Base-by-base conservation (phyloP, 2,797 vertebrate species). In the Lutjanus argentimaculatus region DNA sequence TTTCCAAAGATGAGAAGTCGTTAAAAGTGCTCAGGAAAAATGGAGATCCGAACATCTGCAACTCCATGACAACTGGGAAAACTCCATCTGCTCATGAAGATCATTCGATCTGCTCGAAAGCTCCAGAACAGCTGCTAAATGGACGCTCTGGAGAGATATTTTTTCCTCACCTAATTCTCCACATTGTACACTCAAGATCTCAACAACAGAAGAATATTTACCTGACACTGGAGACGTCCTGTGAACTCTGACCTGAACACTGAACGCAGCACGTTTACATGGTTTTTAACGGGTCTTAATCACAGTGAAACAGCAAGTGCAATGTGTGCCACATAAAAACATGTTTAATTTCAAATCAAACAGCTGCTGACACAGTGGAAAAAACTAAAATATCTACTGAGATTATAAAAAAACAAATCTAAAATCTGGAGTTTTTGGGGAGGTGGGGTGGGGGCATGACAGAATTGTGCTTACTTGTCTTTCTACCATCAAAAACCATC, bases 381-480 rank as follows among this genome's bases (percentile, higher is more conserved):
- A 81, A 64, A 78, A 76, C 11, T 19, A 61, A 73, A 77, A 71
- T 77, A 73, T 80, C 55, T 52, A 74, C 51, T 56, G n/a, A 69
- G 48, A 17, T 57, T n/a, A 66, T 19, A 5, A 22, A 75, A 36
- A 36, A 36, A 36, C 30, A 66, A 76, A 67, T 21, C 14, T 10
- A 55, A 77, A 82, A 71, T 72, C 58, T 25, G 14, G 5, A 36
- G 11, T 25, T 43, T 68, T 36, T 42, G 8, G 19, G 25, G 19
- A n/a, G 36, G 19, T 70, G 66, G 25, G 25, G 25, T 25, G 25
- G 36, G 19, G 1, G 8, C 59, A 74, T 70, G 66, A 85, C 66
- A 81, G 61, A 81, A 61, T 89, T 94, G 93, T 92, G 89, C 93
- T 93, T 89, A 69, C 36, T 80, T 59, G 51, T 72, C 19, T 85